Base-by-base conservation (phyloP, 2,113 vertebrate genomes). In the Toxotes chatareus region DNA sequence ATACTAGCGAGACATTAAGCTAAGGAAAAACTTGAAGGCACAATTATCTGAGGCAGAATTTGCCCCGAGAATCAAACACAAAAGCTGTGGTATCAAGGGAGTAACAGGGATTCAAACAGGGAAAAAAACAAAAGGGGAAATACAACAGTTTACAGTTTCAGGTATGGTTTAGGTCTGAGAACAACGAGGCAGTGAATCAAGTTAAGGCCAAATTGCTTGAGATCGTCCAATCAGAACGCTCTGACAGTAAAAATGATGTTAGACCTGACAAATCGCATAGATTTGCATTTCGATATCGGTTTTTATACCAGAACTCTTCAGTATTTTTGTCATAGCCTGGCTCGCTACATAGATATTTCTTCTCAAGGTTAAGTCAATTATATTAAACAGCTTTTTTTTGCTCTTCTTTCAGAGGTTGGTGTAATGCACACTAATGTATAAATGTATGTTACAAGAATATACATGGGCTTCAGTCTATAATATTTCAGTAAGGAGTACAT, bases 361-460 rank as follows among this genome's bases (percentile, higher is more conserved):
- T 80, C 79, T 91, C 75, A 88, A 85, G 75, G 87, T 92, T 87
- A 89, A 86, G 86, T 93, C 80, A 92, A 91, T 93, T 93, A 91
- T 90, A 92, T 94, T 94, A 91, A 93, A 92, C 91, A 91, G 89
- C 82, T 87, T 88, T 74, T 40, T 86, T 86, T 86, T 89, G 77
- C 86, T 86, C 57, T 77, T 88, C 63, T 89, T 81, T 80, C 69
- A 90, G 90, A 94, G 83, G 84, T 90, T 94, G 88, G 91, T 94
- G 94, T 90, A 95, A 95, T 93, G 89, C 91, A 94, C 90, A 94
- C 92, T 93, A 91, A 88, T 57, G 82, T 95, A 94, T 94, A 95
- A 94, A 95, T 92, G 92, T 95, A 96, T 94, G 85, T 92, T 95
- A 95, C 94, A 95, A 92, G 92, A 95, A 95, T 95, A 94, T 94